A percentile compares a stretch with the other conserved stretches of the same genome.
Conservation (phyloP, 2,797 vertebrate species). For the Poecilia velifera region DNA sequence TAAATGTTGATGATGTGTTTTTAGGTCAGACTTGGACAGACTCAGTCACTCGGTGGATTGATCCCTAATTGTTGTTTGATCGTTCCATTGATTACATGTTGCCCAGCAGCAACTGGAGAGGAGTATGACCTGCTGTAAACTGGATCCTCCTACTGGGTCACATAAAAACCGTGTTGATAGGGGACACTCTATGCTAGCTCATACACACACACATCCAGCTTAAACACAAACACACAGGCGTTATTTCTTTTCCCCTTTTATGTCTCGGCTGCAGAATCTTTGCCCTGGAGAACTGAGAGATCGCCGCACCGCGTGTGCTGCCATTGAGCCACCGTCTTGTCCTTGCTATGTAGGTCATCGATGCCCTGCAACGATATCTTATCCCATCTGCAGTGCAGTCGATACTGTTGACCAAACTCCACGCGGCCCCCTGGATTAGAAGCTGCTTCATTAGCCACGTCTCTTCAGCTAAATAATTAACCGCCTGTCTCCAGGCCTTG, state of each 20-base stretch:
- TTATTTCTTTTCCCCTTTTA: constrained; percentile 28
- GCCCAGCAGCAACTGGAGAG: constrained; percentile 67
- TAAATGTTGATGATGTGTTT: not conserved
- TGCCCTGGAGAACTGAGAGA: constrained; percentile 70
- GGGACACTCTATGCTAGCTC: constrained; percentile 50
- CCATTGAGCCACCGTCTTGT: constrained; percentile 70
- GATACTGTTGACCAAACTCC: constrained; percentile 76
- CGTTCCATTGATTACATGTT: constrained; percentile 77
- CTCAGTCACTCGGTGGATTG: constrained; percentile 74
- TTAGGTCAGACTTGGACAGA: not conserved
- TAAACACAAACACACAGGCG: constrained; percentile 34
- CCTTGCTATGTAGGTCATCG: constrained; percentile 78
- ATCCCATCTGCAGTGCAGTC: constrained; percentile 74
- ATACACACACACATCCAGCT: constrained; percentile 13
- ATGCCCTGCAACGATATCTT: constrained; percentile 73
- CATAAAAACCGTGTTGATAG: constrained; percentile 62
- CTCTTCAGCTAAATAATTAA: constrained; percentile 74
- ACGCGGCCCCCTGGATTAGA: constrained; percentile 68
- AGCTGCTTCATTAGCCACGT: constrained; percentile 77
- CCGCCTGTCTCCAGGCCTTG: constrained; percentile 37
- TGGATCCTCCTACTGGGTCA: constrained; percentile 66
- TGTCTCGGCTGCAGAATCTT: constrained; percentile 57
- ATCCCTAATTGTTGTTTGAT: constrained; percentile 82
- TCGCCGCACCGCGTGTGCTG: constrained; percentile 58
- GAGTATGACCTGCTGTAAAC: constrained; percentile 66